Percentiles rank a stretch among this genome's conserved stretches.
These are phyloP conservation scores for Koerneria pararmatus DNA, from an alignment of 2,888 invertebrate species.

Conservation along the genomic window DNA sequence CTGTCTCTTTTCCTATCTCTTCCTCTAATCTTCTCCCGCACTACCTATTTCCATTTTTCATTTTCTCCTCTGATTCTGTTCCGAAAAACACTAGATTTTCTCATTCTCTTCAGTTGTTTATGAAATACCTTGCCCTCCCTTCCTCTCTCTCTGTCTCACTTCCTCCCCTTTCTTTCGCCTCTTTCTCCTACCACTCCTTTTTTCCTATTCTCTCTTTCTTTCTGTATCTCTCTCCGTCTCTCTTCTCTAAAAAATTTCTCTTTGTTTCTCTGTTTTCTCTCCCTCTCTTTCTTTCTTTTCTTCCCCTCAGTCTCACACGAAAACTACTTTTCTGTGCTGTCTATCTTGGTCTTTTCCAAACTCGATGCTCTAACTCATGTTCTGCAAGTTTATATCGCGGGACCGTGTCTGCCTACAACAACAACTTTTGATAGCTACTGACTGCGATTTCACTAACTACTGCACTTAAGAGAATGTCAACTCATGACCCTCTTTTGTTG, in stretches of 20 bases:
- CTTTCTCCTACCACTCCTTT: not conserved
- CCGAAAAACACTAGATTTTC: not conserved
- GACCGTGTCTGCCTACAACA: no score
- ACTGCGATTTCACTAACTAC: no score
- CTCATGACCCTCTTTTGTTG: no score
- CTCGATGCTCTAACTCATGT: no score
- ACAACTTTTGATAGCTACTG: no score
- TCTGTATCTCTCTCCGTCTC: not conserved
- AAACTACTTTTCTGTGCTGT: no score
- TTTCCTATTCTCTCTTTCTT: not conserved
- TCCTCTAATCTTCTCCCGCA: not conserved
- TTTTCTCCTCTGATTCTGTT: conserved; percentile 7
- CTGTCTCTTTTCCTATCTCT: conserved; percentile 1
- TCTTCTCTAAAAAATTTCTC: not conserved
- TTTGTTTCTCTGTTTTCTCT: conserved; percentile 1
- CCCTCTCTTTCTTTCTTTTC: no score
- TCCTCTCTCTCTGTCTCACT: not conserved
- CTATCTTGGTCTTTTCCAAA: no score
- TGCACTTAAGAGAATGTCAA: no score
- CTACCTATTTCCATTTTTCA: not conserved
- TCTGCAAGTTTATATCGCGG: no score
- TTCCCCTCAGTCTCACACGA: no score
- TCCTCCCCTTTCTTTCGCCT: no score
- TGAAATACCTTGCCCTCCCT: not conserved
- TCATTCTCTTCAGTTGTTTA: not conserved